These are phyloP conservation scores for Abrostola triplasia DNA, from an alignment of 2,888 invertebrate species.

Conservation along the genomic window DNA sequence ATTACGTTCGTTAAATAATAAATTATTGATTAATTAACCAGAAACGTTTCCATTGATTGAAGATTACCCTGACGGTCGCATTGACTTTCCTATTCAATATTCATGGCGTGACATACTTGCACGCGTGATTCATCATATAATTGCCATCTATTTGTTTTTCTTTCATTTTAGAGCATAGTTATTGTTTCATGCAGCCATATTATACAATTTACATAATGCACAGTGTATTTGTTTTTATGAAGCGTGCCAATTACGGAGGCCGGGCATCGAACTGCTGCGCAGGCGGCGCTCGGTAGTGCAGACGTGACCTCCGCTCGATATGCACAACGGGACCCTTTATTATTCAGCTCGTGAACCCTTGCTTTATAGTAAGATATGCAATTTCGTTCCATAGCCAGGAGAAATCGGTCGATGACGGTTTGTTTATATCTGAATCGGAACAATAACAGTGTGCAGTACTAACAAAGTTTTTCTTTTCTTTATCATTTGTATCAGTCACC, in stretches of 20 bases:
- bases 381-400: conserved; percentile 66
- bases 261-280: conserved; percentile 76
- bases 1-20: conserved; percentile 50
- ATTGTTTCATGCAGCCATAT: conserved; percentile 23
- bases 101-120: conserved; percentile 70
- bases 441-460: neutral
- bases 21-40: conserved; percentile 58
- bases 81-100: conserved; percentile 76
- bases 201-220: conserved; percentile 33
- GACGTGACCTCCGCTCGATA: conserved; percentile 79
- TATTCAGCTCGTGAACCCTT: conserved; percentile 71
- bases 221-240: conserved; percentile 39
- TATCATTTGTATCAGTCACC: neutral
- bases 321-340: conserved; percentile 75
- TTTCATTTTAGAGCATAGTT: conserved; percentile 51
- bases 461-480: neutral
- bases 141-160: conserved; percentile 56
- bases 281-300: conserved; percentile 62
- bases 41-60: conserved; percentile 55
- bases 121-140: conserved; percentile 65
- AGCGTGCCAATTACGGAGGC: conserved; percentile 51
- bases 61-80: conserved; percentile 51
- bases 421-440: neutral
- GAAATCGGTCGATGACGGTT: conserved; percentile 46
- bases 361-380: conserved; percentile 64